These are phyloP conservation scores for Triops longicaudatus DNA, from an alignment of 1,140 invertebrate genomes.

Conservation along the genomic window DNA sequence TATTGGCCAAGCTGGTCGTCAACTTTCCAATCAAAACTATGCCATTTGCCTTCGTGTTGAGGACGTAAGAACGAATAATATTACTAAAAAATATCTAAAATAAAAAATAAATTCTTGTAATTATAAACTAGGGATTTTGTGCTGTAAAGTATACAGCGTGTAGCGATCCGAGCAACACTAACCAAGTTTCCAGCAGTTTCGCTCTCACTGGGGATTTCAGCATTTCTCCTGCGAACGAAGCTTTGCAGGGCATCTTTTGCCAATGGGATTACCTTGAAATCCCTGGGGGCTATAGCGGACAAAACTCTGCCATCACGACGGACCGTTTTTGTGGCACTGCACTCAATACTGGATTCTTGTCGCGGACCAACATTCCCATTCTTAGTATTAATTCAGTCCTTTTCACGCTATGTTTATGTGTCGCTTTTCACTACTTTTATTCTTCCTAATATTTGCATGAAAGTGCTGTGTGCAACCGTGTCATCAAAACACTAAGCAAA, in stretches of 20 bases:
- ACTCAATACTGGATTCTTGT: background rate
- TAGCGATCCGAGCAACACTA: background rate
- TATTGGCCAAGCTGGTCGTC: slow-evolving; percentile 50
- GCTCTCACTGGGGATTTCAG: background rate
- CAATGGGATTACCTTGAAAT: slow-evolving; percentile 5
- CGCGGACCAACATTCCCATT: background rate
- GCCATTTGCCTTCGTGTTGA: slow-evolving; percentile 57
- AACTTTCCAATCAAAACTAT: slow-evolving; percentile 64
- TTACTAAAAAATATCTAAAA: background rate
- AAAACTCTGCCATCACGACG: background rate
- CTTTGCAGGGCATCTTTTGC: background rate
- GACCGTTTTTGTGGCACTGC: background rate
- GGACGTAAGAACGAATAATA: background rate
- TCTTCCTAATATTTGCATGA: too few species aligned
- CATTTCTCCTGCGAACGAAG: background rate
- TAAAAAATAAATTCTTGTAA: background rate
- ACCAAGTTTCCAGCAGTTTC: background rate
- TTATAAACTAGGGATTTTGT: background rate
- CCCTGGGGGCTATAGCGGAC: background rate
- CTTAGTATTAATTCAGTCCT: background rate
- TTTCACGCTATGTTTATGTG: too few species aligned
- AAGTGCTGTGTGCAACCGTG: too few species aligned
- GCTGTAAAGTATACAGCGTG: background rate
- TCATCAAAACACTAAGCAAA: too few species aligned
- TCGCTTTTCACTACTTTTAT: too few species aligned